Evolutionary conservation across 2,888 invertebrate species (phyloP).

Genomic region (Autographa pulchrina): DNA sequence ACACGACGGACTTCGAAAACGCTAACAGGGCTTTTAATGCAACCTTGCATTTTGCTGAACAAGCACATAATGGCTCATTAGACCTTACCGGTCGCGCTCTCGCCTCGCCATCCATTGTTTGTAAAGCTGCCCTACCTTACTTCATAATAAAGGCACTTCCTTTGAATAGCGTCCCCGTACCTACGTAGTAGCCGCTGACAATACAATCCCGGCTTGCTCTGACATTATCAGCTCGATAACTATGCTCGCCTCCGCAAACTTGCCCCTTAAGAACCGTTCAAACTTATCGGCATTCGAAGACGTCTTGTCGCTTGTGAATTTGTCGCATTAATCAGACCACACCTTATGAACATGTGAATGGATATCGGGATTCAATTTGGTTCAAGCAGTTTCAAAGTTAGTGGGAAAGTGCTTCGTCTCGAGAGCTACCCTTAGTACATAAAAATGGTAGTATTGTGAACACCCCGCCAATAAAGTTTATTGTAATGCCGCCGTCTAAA

Average conservation of each 20-base stretch:
- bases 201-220: constrained; percentile 65
- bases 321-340: constrained; percentile 75
- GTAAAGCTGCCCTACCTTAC: constrained; percentile 74
- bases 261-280: constrained; percentile 61
- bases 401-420: constrained; percentile 33
- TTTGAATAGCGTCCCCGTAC: constrained; percentile 72
- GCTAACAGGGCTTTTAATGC: constrained; percentile 70
- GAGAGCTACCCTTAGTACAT: constrained; percentile 24
- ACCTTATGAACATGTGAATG: constrained; percentile 69
- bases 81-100: constrained; percentile 77
- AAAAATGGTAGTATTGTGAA: constrained; percentile 45
- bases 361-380: constrained; percentile 68
- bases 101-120: constrained; percentile 80
- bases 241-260: constrained; percentile 62
- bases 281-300: constrained; percentile 67
- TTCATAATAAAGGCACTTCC: constrained; percentile 82
- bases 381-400: constrained; percentile 55
- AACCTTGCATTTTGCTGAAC: constrained; percentile 70
- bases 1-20: constrained; percentile 62
- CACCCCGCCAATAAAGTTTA: constrained; percentile 40
- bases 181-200: constrained; percentile 67
- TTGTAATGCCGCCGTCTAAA: constrained; percentile 28
- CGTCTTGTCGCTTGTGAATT: constrained; percentile 66
- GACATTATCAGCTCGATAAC: constrained; percentile 69
- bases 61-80: constrained; percentile 85